Base-by-base conservation (phyloP, 2,113 vertebrate species). In the Notarius lentiginosus region DNA sequence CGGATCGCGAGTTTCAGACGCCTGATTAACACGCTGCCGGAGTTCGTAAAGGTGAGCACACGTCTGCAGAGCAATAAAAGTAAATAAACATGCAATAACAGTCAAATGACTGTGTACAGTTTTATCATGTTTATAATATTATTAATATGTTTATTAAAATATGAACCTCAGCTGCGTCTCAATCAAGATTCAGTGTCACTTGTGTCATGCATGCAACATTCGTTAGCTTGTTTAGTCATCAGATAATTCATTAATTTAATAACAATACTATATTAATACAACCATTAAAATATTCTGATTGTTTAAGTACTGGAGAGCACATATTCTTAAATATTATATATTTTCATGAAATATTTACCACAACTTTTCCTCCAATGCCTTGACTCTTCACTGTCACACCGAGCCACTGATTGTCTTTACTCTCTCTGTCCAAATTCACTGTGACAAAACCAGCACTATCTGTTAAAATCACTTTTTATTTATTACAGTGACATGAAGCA, bases 341-440 rank as follows among this genome's bases (percentile, higher is more conserved):
- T n/a, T 15, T 34, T 51, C 24, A 51, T 51, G 0, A 58, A 20
- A 63, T 55, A 96, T 97, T 98, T 90, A 99, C 98, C 93, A 98
- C 96, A 51, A 99, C 95, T 90, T 99, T 99, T 53, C 98, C 97
- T 58, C 98, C 98, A 0, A 97, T 95, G 0, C 97, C 97, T 88
- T 98, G 97, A 93, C 98, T 99, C 92, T 96, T 95, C 14, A 98
- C 97, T 12, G 96, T 98, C 76, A 98, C 97, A 70, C 97, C 98
- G 87, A 98, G 89, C 97, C 98, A 99, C 91, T 99, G 98, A 93
- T 99, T 98, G 92, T 99, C 96, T 91, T 99, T 99, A 94, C 95
- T 98, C 90, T 99, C 97, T 89, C 93, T 94, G 51, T 94, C 90
- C 24, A 92, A 89, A 76, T 92, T 95, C 91, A 94, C 97, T 95